phyloP scores from a whole-genome alignment of 2,797 vertebrate species.

The Takifugu ocellatus region DNA sequence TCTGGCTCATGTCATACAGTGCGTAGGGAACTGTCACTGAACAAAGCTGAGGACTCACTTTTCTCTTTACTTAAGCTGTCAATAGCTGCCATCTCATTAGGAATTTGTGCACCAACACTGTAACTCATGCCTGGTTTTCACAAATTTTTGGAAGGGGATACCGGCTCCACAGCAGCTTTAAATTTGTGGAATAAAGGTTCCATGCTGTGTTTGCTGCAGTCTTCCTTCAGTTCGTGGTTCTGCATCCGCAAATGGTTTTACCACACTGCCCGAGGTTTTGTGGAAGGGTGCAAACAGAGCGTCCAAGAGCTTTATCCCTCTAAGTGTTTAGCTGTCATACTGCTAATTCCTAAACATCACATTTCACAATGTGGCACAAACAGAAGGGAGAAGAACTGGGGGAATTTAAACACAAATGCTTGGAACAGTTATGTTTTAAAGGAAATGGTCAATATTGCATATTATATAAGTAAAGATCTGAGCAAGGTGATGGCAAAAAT shows the following conservation, averaged over 20 bases:
- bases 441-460: too few relatives aligned
- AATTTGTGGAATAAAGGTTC: slow-evolving; percentile 1
- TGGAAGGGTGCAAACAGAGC: too few relatives aligned
- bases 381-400: too few relatives aligned
- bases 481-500: too few relatives aligned
- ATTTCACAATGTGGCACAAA: too few relatives aligned
- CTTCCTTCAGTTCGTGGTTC: not conserved
- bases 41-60: not conserved
- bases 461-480: too few relatives aligned
- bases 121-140: slow-evolving; percentile 16
- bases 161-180: slow-evolving; percentile 9
- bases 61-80: slow-evolving; percentile 4
- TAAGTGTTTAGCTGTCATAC: too few relatives aligned
- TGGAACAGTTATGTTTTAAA: too few relatives aligned
- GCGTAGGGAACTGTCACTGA: not conserved
- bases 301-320: too few relatives aligned
- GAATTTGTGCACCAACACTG: not conserved
- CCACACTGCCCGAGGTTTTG: too few relatives aligned
- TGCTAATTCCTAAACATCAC: too few relatives aligned
- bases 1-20: slow-evolving; percentile 1
- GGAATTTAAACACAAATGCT: too few relatives aligned
- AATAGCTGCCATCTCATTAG: slow-evolving; percentile 3
- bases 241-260: not conserved
- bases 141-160: slow-evolving; percentile 9
- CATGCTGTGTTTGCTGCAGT: not conserved